Evolutionary conservation across 2,888 invertebrate genomes (phyloP), one percentile per base, ranked within the genome.

Genomic region (Nymphalis urticae): DNA sequence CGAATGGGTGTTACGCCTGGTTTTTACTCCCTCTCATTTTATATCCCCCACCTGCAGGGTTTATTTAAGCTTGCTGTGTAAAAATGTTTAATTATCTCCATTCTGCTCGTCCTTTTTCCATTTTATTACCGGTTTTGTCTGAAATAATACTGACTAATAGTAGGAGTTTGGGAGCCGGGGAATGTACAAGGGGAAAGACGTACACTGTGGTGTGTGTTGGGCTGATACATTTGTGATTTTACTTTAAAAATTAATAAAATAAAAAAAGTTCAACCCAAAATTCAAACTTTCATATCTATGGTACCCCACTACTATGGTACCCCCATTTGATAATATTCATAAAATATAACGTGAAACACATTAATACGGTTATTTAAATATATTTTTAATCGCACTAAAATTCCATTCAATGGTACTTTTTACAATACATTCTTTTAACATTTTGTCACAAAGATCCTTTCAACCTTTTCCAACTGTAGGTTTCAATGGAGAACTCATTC

Each of bases 401-500:
- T 60, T 66, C 51, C 27, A 47, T 64, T 69, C 48, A 58, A 61
- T 50, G 42, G 62, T 53, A 66, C 62, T 62, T 59, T 71, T 58
- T 53, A 67, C 66, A 71, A 66, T 66, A 64, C 64, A 51, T 47
- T 69, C 63, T 70, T 67, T 70, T 66, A 70, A 63, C 73, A 72
- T 70, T 71, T 74, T 72, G 73, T 66, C 74, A 72, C 74, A 69
- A 74, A 73, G 69, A 68, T 73, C 73, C 62, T 72, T 73, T 72
- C 70, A 74, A 68, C 68, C 68, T 68, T 73, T 70, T 59, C 66
- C 59, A 73, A 66, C 54, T 42, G 63, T 66, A 67, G 70, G 66
- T 71, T 72, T 73, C 68, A 74, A 73, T 73, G 65, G 73, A 58
- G 67, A 72, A 73, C 65, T 70, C 73, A 74, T 74, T 73, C 74